Conservation (phyloP, 92 coral and sea anemone genomes). For the Zoanthus gigantus region DNA sequence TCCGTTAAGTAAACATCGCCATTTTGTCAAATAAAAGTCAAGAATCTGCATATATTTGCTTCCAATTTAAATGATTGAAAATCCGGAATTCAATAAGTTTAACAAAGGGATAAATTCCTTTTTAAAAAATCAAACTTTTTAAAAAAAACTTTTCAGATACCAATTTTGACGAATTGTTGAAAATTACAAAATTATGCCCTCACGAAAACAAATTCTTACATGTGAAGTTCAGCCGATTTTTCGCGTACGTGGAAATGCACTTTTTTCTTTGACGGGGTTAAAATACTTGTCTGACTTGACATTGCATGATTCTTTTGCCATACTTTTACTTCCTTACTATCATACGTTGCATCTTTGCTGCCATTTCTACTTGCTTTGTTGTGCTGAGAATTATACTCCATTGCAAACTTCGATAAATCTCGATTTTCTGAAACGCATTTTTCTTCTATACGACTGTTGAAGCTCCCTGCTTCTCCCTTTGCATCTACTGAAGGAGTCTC, state of each 20-base stretch:
- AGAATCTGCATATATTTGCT: no score
- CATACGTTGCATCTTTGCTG: neutral
- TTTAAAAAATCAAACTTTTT: no score
- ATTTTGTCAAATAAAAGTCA: no score
- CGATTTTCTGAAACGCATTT: neutral
- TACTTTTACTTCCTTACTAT: neutral
- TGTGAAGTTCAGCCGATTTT: neutral
- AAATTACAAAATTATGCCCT: no score
- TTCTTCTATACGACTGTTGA: neutral
- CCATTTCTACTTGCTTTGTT: neutral
- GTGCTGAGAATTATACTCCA: no score
- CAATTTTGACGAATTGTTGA: no score
- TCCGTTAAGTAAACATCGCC: no score
- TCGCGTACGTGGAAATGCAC: slow-evolving; percentile 13
- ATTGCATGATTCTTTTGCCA: neutral
- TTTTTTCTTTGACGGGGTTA: neutral
- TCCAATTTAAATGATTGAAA: no score
- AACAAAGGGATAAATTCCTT: no score
- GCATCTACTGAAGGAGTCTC: neutral
- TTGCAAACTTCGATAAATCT: neutral
- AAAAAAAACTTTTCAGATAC: no score
- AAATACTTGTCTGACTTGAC: neutral
- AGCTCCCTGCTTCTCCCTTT: neutral
- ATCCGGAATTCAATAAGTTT: no score
- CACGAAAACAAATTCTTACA: neutral